Evolutionary conservation across 2,888 invertebrate genomes (phyloP).

Genomic region (Ommatoiulus sabulosus): DNA sequence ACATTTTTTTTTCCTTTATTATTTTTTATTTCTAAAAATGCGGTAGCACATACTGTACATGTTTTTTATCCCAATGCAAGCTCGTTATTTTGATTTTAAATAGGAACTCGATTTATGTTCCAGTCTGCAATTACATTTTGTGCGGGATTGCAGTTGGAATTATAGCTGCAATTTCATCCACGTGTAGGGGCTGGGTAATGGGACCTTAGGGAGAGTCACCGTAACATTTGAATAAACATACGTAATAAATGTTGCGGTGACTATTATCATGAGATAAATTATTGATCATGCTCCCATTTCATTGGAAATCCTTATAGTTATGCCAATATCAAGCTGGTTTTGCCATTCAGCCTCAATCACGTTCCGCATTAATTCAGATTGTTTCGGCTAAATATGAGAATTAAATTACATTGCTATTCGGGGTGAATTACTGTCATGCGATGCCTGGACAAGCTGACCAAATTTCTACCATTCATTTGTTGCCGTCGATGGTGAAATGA

Average conservation of each 20-base stretch:
- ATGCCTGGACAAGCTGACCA: not conserved
- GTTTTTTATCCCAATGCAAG: no score
- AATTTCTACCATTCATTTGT: not conserved
- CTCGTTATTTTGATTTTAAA: not conserved
- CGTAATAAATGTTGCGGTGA: conserved; percentile 11
- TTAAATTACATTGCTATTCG: not conserved
- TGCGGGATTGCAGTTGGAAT: not conserved
- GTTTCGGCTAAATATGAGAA: not conserved
- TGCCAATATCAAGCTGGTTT: not conserved
- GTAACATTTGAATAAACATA: not conserved
- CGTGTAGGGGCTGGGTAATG: not conserved
- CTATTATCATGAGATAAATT: not conserved
- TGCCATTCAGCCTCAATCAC: not conserved
- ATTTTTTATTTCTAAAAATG: no score
- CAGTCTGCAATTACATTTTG: not conserved
- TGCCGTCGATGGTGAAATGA: not conserved
- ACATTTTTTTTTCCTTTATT: no score
- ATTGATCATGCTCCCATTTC: not conserved
- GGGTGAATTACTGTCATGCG: not conserved
- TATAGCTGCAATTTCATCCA: not conserved
- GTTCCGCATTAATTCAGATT: not conserved
- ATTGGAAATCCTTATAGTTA: not conserved
- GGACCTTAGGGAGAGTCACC: not conserved
- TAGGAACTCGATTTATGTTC: not conserved
- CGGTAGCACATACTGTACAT: no score